A percentile compares a stretch with the other conserved stretches of the same genome.
Conservation (phyloP, 2,888 invertebrate genomes). For the Lordiphosa andalusiaca region DNA sequence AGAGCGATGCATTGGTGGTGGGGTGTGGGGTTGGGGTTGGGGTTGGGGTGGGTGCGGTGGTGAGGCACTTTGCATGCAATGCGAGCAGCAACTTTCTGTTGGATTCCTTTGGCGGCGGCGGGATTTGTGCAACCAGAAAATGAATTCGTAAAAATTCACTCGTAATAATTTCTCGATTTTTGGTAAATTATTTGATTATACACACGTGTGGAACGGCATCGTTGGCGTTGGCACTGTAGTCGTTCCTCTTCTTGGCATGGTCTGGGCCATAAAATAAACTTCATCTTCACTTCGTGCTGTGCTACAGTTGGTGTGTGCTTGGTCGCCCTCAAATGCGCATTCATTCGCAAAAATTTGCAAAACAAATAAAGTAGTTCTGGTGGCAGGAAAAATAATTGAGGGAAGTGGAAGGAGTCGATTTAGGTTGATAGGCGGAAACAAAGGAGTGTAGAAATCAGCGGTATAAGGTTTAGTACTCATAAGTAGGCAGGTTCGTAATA, state of each 20-base stretch:
- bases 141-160: slow-evolving; percentile 72
- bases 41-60: neutral
- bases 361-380: slow-evolving; percentile 67
- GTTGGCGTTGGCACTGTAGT: neutral
- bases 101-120: slow-evolving; percentile 22
- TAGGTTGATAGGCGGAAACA: slow-evolving; percentile 15
- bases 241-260: slow-evolving; percentile 16
- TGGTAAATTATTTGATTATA: slow-evolving; percentile 78
- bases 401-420: slow-evolving; percentile 2
- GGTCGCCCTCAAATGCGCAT: slow-evolving; percentile 40
- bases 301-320: slow-evolving; percentile 20
- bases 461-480: neutral
- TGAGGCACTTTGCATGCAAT: slow-evolving; percentile 70
- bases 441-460: neutral
- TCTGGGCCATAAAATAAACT: slow-evolving; percentile 72
- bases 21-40: slow-evolving; percentile 44
- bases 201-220: slow-evolving; percentile 65
- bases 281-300: slow-evolving; percentile 59
- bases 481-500: neutral
- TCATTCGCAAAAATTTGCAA: slow-evolving; percentile 67
- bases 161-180: slow-evolving; percentile 77
- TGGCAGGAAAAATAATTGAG: slow-evolving; percentile 14
- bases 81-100: slow-evolving; percentile 43
- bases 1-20: slow-evolving; percentile 38
- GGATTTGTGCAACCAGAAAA: slow-evolving; percentile 50